Conservation (phyloP, 2,797 vertebrate species). For the Arrhamphus sclerolepis region DNA sequence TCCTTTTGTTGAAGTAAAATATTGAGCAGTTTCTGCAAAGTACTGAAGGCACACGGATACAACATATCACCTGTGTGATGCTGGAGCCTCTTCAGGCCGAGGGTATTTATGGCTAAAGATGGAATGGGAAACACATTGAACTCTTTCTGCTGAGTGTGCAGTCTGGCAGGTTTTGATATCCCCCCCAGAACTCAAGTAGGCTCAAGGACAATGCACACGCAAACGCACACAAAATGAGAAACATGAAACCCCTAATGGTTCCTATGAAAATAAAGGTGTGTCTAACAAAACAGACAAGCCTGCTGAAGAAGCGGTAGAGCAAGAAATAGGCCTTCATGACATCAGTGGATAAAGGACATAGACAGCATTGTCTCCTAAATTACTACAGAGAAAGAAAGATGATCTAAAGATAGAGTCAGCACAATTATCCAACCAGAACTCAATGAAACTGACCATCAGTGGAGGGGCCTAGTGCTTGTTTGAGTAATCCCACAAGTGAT, state of each 20-base stretch:
- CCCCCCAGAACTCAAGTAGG: no score
- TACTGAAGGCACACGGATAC: slow-evolving; percentile 22
- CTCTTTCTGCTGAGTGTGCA: slow-evolving; percentile 66
- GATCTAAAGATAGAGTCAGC: slow-evolving; percentile 30
- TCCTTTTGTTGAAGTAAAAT: background rate
- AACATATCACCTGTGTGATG: slow-evolving; percentile 35
- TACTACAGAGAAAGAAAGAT: slow-evolving; percentile 36
- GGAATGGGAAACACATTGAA: slow-evolving; percentile 74
- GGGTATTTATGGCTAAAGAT: slow-evolving; percentile 64
- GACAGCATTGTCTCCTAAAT: slow-evolving; percentile 58
- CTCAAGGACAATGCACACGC: slow-evolving; percentile 42
- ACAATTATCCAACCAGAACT: no score
- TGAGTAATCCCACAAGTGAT: slow-evolving; percentile 13
- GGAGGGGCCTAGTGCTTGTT: slow-evolving; percentile 25
- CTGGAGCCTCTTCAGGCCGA: slow-evolving; percentile 49
- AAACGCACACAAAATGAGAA: slow-evolving; percentile 51
- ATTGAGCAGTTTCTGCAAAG: background rate
- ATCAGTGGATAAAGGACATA: slow-evolving; percentile 46
- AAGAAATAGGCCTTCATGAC: slow-evolving; percentile 53
- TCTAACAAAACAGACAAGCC: slow-evolving; percentile 51
- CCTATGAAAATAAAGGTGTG: slow-evolving; percentile 64
- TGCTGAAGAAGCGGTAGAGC: slow-evolving; percentile 47
- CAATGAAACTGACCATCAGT: no score
- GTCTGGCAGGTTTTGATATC: slow-evolving; percentile 59
- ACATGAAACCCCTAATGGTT: slow-evolving; percentile 65